A percentile compares a stretch with the other conserved stretches of the same genome.
phyloP scores from a whole-genome alignment of 2,888 invertebrate genomes.

The Cerastis rubricosa region DNA sequence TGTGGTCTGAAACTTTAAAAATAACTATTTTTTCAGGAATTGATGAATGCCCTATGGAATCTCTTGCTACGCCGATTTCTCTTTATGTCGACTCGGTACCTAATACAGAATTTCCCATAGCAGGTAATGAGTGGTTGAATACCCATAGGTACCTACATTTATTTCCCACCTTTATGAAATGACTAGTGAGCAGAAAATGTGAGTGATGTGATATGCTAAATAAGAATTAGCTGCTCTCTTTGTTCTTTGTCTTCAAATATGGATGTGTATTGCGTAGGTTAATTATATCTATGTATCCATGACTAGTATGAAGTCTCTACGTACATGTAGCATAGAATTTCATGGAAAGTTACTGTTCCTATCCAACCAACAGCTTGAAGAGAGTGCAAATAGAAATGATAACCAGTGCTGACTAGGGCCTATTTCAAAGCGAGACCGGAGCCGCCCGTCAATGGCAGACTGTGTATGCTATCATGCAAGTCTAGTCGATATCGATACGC shows the following conservation, averaged over 20 bases:
- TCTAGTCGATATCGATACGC: too few species aligned
- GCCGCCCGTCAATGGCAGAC: too few species aligned
- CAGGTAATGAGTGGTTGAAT: neutral
- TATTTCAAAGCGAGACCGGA: too few species aligned
- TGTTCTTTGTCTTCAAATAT: conserved; percentile 1
- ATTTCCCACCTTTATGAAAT: neutral
- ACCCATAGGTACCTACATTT: neutral
- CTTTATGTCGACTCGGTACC: too few species aligned
- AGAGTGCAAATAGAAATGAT: neutral
- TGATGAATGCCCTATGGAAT: neutral
- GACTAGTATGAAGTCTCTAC: neutral
- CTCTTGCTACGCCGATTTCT: too few species aligned
- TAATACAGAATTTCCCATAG: neutral
- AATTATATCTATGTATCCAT: neutral
- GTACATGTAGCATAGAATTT: too few species aligned
- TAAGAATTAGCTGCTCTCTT: neutral
- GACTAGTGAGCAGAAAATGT: neutral
- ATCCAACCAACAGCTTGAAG: neutral
- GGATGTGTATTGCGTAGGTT: neutral
- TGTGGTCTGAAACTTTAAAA: neutral
- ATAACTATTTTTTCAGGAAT: conserved; percentile 4
- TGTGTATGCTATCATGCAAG: too few species aligned
- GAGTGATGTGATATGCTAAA: neutral
- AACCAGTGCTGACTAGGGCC: neutral
- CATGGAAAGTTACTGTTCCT: neutral